phyloP scores from a whole-genome alignment of 2,113 vertebrate species.

The Misgurnus mizolepis region DNA sequence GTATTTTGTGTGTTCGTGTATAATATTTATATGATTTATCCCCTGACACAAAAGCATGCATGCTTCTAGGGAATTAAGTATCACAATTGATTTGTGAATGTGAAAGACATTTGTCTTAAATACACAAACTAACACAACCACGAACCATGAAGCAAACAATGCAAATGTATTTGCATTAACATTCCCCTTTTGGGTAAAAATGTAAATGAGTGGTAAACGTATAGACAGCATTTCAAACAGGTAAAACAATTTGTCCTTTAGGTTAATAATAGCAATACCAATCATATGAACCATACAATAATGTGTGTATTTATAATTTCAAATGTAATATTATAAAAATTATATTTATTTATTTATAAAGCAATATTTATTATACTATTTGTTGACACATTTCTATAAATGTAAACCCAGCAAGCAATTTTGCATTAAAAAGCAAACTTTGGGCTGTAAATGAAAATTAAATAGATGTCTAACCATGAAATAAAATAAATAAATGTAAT shows the following conservation, averaged over 20 bases:
- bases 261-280: not conserved
- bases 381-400: no score
- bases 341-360: no score
- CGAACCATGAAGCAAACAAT: not conserved
- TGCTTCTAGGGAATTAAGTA: constrained; percentile 13
- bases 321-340: no score
- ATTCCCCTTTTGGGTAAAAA: not conserved
- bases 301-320: no score
- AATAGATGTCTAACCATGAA: no score
- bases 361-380: no score
- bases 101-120: not conserved
- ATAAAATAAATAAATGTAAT: no score
- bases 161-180: constrained; percentile 31
- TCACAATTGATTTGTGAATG: constrained; percentile 4
- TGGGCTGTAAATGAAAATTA: no score
- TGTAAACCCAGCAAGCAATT: no score
- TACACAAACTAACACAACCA: constrained; percentile 16
- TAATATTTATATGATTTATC: constrained; percentile 65
- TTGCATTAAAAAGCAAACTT: no score
- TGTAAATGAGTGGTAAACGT: not conserved
- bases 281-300: no score
- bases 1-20: not conserved
- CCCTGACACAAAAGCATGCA: constrained; percentile 34
- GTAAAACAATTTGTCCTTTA: not conserved
- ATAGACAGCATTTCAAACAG: not conserved